These are phyloP conservation scores for Pterocles gutturalis DNA, from an alignment of 2,113 vertebrate genomes.

Conservation along the genomic window DNA sequence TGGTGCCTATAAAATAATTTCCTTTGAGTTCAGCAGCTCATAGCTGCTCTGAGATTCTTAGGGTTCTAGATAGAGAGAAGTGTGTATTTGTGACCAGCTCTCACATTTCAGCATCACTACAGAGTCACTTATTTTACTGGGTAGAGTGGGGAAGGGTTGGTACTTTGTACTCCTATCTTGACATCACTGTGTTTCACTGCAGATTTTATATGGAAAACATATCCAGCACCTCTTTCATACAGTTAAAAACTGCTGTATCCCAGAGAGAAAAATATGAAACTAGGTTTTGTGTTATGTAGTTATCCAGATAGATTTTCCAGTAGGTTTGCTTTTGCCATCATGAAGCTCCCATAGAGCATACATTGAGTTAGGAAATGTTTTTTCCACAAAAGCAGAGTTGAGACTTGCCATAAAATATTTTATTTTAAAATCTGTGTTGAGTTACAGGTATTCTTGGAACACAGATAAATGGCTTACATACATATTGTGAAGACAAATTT, in stretches of 20 bases:
- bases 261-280: neutral
- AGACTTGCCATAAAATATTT: neutral
- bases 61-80: neutral
- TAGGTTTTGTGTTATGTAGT: neutral
- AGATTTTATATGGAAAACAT: neutral
- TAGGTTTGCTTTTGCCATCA: constrained; percentile 18
- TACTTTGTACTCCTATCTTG: neutral
- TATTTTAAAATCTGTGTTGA: constrained; percentile 16
- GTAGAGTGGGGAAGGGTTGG: neutral
- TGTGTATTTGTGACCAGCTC: neutral
- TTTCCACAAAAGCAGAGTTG: neutral
- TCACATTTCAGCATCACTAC: neutral
- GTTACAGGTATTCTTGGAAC: neutral
- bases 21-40: neutral
- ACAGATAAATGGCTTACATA: neutral
- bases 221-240: neutral
- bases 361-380: neutral
- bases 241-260: neutral
- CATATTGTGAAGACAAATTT: neutral
- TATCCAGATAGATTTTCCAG: neutral
- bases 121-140: neutral
- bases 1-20: neutral
- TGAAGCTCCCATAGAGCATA: neutral
- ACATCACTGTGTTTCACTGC: neutral
- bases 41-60: neutral